Conservation (phyloP, 2,888 invertebrate genomes). For the Thelaira solivaga region DNA sequence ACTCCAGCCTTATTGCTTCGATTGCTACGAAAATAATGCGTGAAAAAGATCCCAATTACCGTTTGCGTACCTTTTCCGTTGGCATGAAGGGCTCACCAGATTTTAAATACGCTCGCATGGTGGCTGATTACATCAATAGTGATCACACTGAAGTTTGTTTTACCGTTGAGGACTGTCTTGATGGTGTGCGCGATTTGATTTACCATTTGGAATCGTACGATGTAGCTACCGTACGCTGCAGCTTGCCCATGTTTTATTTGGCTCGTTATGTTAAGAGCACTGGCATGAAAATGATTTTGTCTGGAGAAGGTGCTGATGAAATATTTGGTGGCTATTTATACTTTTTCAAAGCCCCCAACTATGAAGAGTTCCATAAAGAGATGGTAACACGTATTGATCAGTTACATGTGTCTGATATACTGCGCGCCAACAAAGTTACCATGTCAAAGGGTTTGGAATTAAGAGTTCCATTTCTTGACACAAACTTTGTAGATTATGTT, state of each 20-base stretch:
- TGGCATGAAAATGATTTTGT: conserved; percentile 91
- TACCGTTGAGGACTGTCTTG: conserved; percentile 83
- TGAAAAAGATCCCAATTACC: conserved; percentile 71
- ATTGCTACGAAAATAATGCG: conserved; percentile 76
- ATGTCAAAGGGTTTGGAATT: conserved; percentile 86
- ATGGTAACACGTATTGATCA: conserved; percentile 83
- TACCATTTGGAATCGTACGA: conserved; percentile 90
- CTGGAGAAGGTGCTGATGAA: conserved; percentile 97
- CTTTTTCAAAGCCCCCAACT: conserved; percentile 91
- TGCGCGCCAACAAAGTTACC: conserved; percentile 88
- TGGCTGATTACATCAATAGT: conserved; percentile 89
- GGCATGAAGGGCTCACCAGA: conserved; percentile 95
- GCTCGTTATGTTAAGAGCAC: conserved; percentile 90
- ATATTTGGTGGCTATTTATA: conserved; percentile 96
- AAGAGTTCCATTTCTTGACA: conserved; percentile 92
- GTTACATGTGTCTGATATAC: conserved; percentile 88
- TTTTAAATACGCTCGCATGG: conserved; percentile 88
- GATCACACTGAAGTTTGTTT: conserved; percentile 94
- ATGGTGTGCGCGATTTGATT: conserved; percentile 88
- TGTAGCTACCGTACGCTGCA: conserved; percentile 76
- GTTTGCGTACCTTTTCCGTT: conserved; percentile 88
- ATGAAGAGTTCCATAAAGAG: conserved; percentile 85
- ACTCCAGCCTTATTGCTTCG: conserved; percentile 76
- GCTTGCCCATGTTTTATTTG: conserved; percentile 85
- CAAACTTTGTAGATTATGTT: conserved; percentile 89